Conservation (phyloP, 2,888 invertebrate genomes). For the Thereva unica region DNA sequence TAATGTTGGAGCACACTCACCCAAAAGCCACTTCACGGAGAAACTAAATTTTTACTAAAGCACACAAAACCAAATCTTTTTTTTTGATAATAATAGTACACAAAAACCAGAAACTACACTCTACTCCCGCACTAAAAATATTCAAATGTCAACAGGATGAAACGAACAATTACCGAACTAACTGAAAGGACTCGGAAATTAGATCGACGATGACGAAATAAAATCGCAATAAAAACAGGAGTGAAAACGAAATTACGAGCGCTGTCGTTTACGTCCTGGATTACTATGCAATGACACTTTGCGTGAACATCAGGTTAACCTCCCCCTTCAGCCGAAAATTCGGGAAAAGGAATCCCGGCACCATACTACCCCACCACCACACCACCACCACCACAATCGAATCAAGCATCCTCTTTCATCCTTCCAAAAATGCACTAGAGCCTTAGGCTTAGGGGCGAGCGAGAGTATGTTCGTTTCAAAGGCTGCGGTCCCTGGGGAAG, state of each 20-base stretch:
- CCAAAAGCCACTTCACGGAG: too few relatives aligned
- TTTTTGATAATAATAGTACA: too few relatives aligned
- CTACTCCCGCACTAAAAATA: neutral
- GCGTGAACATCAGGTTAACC: conserved; percentile 14
- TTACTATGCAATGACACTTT: conserved; percentile 34
- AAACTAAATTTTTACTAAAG: too few relatives aligned
- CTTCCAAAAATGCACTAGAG: too few relatives aligned
- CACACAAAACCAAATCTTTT: too few relatives aligned
- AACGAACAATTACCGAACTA: neutral
- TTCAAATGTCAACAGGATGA: neutral
- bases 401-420: too few relatives aligned
- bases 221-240: conserved; percentile 3
- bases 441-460: too few relatives aligned
- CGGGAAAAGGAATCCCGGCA: conserved; percentile 20
- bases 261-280: conserved; percentile 33
- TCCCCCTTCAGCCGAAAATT: neutral
- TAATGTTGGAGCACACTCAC: too few relatives aligned
- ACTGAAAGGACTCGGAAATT: neutral
- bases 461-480: too few relatives aligned
- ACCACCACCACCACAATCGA: neutral
- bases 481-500: too few relatives aligned
- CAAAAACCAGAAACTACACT: too few relatives aligned
- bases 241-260: conserved; percentile 25
- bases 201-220: neutral
- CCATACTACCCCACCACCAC: conserved; percentile 12